Conservation (phyloP, 92 coral and sea anemone species). For the Phenganax stokvisi region DNA sequence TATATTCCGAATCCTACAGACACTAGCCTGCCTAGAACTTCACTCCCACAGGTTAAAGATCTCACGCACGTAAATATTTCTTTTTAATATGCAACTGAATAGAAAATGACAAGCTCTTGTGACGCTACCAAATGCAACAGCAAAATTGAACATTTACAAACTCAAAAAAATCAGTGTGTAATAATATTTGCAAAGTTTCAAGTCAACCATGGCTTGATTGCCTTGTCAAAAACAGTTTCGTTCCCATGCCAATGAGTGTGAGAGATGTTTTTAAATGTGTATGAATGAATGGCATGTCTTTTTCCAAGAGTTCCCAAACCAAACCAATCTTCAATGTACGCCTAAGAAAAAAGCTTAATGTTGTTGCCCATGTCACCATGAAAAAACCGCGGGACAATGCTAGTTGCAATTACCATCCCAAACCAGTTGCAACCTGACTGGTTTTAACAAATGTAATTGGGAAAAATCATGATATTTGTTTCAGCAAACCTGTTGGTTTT, state of each 20-base stretch:
- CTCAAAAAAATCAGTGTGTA: background rate
- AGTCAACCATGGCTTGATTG: slow-evolving; percentile 83
- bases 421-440: too few species aligned
- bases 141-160: background rate
- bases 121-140: background rate
- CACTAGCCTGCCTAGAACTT: too few species aligned
- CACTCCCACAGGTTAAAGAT: too few species aligned
- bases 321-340: slow-evolving; percentile 73
- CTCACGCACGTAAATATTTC: too few species aligned
- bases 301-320: slow-evolving; percentile 79
- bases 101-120: too few species aligned
- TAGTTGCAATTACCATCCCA: too few species aligned
- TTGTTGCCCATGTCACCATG: too few species aligned
- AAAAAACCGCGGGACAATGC: too few species aligned
- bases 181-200: background rate
- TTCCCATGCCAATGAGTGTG: slow-evolving; percentile 88
- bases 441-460: too few species aligned
- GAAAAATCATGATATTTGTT: background rate
- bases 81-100: too few species aligned
- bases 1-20: too few species aligned
- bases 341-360: slow-evolving; percentile 29
- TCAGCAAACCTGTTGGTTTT: slow-evolving; percentile 62
- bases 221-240: slow-evolving; percentile 76
- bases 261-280: slow-evolving; percentile 59
- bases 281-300: slow-evolving; percentile 66